These are phyloP conservation scores for crab-eating macaque (Macaca fascicularis) DNA, from an alignment of 2,113 vertebrate genomes.

Conservation along the genomic window T2T-MFA8v1.1 NC_088381.1:31852501-31853000, in stretches of 20 bases:
- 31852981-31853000: too few species aligned
- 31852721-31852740: background rate
- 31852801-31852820: background rate
- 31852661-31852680: background rate
- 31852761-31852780: background rate
- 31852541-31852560: background rate
- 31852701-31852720: background rate
- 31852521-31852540: conserved; percentile 19
- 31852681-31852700: background rate
- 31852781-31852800: background rate
- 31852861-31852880: too few species aligned
- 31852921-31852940: too few species aligned
- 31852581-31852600: background rate
- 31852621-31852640: background rate
- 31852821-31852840: background rate
- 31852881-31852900: too few species aligned
- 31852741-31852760: background rate
- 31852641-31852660: background rate
- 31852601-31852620: background rate
- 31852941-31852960: too few species aligned
- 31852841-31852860: too few species aligned
- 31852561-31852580: background rate
- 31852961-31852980: too few species aligned
- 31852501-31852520: background rate
- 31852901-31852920: too few species aligned